Evolutionary conservation across 2,113 vertebrate species (phyloP).

Genomic region (Chauna torquata): DNA sequence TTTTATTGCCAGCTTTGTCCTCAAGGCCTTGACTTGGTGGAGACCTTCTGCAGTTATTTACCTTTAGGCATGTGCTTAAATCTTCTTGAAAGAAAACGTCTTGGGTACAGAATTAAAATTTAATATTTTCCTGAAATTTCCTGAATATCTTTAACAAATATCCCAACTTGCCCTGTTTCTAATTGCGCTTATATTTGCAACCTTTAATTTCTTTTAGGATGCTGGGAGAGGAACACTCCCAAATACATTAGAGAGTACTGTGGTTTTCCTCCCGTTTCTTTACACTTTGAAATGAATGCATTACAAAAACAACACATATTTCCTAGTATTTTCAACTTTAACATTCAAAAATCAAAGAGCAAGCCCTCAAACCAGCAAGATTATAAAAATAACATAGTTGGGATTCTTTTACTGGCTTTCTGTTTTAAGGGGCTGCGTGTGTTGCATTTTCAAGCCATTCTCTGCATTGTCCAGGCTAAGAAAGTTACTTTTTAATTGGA

Average conservation of each 20-base stretch:
- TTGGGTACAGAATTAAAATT: neutral
- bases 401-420: constrained; percentile 30
- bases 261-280: neutral
- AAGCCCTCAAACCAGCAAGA: neutral
- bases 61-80: neutral
- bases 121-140: neutral
- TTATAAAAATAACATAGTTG: constrained; percentile 52
- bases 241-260: neutral
- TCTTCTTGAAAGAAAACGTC: neutral
- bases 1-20: constrained; percentile 10
- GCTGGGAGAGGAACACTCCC: neutral
- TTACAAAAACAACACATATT: neutral
- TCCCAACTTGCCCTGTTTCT: neutral
- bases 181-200: neutral
- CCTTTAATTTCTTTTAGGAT: neutral
- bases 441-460: constrained; percentile 26
- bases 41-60: neutral
- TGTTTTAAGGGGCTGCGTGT: neutral
- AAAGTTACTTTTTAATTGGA: constrained; percentile 61
- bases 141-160: neutral
- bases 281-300: neutral
- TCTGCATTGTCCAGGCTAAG: neutral
- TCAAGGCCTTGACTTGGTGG: neutral
- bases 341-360: constrained; percentile 5
- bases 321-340: neutral